Evolutionary conservation across 2,797 vertebrate species (phyloP).

Genomic region (Tenualosa thibaudeaui): DNA sequence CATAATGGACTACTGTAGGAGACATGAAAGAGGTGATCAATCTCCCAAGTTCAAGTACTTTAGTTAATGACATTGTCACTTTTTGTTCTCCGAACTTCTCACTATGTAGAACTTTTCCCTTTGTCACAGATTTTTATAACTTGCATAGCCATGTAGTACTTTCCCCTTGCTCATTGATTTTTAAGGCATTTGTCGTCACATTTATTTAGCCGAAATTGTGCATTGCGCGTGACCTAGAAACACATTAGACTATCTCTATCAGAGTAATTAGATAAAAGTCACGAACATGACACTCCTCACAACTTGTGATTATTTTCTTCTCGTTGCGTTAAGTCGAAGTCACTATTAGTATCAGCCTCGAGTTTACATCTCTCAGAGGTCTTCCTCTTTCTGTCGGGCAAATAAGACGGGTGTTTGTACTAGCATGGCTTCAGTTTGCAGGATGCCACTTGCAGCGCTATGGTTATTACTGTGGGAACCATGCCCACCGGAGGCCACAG

Average conservation of each 20-base stretch:
- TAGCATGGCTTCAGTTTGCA: conserved; percentile 38
- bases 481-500: conserved; percentile 22
- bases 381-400: not conserved
- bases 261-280: not conserved
- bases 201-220: too few relatives aligned
- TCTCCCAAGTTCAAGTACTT: conserved; percentile 2
- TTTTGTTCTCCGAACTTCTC: not conserved
- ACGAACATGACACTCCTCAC: not conserved
- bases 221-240: not conserved
- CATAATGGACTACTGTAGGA: not conserved
- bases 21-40: not conserved
- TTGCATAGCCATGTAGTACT: too few relatives aligned
- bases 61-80: not conserved
- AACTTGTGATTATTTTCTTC: not conserved
- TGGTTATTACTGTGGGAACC: conserved; percentile 32
- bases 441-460: conserved; percentile 1
- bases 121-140: too few relatives aligned
- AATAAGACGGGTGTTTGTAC: conserved; percentile 21
- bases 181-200: too few relatives aligned
- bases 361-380: not conserved
- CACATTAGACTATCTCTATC: not conserved
- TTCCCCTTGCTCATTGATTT: too few relatives aligned
- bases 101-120: too few relatives aligned
- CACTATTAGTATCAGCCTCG: not conserved
- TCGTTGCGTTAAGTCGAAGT: not conserved